phyloP scores from a whole-genome alignment of 2,797 vertebrate species.

The Mionectes olivaceus region DNA sequence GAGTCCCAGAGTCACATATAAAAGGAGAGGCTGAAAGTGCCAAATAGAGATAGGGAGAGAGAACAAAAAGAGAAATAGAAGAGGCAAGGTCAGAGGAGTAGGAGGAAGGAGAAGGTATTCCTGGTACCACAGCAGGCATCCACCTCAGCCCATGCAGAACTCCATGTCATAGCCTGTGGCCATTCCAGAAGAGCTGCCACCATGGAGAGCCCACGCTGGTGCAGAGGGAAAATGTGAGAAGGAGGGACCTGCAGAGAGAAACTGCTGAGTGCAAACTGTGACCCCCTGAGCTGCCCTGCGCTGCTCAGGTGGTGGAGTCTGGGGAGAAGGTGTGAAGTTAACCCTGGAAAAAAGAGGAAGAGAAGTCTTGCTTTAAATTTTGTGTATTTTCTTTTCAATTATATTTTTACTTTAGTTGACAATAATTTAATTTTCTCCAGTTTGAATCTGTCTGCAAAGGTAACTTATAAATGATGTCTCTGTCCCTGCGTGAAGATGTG shows the following conservation, averaged over 20 bases:
- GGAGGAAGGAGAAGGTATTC: not conserved
- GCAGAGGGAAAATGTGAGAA: not conserved
- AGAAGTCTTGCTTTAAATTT: not conserved
- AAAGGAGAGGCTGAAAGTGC: not conserved
- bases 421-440: not conserved
- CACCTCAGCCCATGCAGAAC: not conserved
- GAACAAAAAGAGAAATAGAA: not conserved
- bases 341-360: not conserved
- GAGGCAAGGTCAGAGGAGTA: not conserved
- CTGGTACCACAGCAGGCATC: not conserved
- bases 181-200: not conserved
- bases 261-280: fast-evolving
- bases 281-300: fast-evolving
- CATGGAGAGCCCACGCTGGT: fast-evolving
- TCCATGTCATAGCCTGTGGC: no score
- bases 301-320: not conserved
- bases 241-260: not conserved
- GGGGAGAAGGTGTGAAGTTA: not conserved
- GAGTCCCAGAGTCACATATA: not conserved
- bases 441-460: not conserved
- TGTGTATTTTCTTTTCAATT: not conserved
- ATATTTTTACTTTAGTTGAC: not conserved
- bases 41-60: not conserved
- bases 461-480: not conserved
- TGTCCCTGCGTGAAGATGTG: not conserved